A percentile compares a stretch with the other conserved stretches of the same genome.
phyloP scores from a whole-genome alignment of 2,888 invertebrate genomes.

The Mycogona germanica region DNA sequence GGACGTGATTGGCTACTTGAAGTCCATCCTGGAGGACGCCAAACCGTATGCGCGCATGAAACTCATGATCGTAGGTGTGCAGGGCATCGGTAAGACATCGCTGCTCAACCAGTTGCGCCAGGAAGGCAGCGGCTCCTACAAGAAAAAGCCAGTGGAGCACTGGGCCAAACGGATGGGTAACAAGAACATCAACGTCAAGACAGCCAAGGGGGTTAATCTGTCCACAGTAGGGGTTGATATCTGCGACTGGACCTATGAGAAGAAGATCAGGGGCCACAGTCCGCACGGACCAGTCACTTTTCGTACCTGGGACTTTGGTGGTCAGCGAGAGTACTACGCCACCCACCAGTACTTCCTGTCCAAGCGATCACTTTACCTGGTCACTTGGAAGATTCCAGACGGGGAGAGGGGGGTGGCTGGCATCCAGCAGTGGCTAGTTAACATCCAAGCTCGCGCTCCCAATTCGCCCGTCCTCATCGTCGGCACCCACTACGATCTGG shows the following conservation, averaged over 20 bases:
- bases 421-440: slow-evolving; percentile 91
- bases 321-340: slow-evolving; percentile 94
- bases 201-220: slow-evolving; percentile 63
- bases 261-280: slow-evolving; percentile 51
- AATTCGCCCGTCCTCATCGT: slow-evolving; percentile 93
- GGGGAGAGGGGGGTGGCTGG: slow-evolving; percentile 80
- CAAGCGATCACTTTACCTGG: slow-evolving; percentile 84
- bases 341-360: slow-evolving; percentile 98
- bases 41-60: slow-evolving; percentile 90
- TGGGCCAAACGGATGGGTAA: slow-evolving; percentile 95
- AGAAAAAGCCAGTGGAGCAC: slow-evolving; percentile 64
- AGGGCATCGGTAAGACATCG: slow-evolving; percentile 71
- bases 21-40: slow-evolving; percentile 53
- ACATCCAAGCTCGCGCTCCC: slow-evolving; percentile 87
- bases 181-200: slow-evolving; percentile 61
- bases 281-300: slow-evolving; percentile 74
- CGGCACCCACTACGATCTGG: slow-evolving; percentile 89
- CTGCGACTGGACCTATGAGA: slow-evolving; percentile 86
- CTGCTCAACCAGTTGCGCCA: slow-evolving; percentile 74
- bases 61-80: slow-evolving; percentile 80
- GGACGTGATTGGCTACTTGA: slow-evolving; percentile 82
- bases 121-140: slow-evolving; percentile 61
- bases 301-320: slow-evolving; percentile 98
- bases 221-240: slow-evolving; percentile 98
- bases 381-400: slow-evolving; percentile 88